Conservation (phyloP, 2,113 vertebrate genomes). For the Sorex fumeus region DNA sequence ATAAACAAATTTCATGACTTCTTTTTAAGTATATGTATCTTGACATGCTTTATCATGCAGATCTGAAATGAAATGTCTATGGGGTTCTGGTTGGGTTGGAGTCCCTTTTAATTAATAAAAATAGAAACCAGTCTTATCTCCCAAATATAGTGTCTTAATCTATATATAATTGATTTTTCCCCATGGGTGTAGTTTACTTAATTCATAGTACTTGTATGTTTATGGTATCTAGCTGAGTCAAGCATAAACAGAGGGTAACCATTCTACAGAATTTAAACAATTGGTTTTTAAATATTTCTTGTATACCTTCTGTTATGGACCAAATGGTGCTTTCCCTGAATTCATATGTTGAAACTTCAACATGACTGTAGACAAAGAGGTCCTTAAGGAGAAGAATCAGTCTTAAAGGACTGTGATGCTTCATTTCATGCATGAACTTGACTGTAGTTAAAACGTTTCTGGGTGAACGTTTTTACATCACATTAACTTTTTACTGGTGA, state of each 20-base stretch:
- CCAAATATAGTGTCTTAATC: not conserved
- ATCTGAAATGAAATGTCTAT: not conserved
- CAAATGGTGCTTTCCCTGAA: not conserved
- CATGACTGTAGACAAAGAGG: fast-evolving
- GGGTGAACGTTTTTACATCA: not conserved
- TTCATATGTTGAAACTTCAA: not conserved
- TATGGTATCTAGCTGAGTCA: not conserved
- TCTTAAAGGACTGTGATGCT: not conserved
- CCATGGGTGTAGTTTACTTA: slow-evolving; percentile 31
- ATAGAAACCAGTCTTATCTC: not conserved
- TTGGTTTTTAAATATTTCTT: not conserved
- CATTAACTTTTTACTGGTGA: not conserved
- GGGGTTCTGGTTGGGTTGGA: slow-evolving; percentile 2
- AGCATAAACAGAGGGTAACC: not conserved
- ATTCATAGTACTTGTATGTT: not conserved
- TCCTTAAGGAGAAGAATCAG: not conserved
- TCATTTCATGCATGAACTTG: no score
- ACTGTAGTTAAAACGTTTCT: not conserved
- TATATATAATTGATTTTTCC: not conserved
- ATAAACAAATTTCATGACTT: no score
- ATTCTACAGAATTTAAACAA: not conserved
- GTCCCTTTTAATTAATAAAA: slow-evolving; percentile 43
- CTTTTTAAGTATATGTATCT: no score
- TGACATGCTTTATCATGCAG: not conserved
- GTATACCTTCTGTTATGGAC: not conserved